Conservation (phyloP, 2,797 vertebrate genomes). For the Acipenser ruthenus region DNA sequence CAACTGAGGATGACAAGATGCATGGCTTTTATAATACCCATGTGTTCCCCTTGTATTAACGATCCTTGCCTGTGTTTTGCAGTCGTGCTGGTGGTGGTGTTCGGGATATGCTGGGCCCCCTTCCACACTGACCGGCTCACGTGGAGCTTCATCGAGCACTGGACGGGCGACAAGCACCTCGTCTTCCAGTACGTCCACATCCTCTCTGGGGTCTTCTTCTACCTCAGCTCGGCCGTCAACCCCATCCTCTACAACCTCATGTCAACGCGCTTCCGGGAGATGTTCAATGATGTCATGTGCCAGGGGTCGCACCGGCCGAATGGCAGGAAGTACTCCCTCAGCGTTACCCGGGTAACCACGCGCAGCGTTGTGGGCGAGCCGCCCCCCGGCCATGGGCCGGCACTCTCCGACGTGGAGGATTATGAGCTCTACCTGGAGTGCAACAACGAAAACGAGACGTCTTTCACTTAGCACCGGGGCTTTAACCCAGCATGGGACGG, state of each 20-base stretch:
- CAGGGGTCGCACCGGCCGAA: slow-evolving; percentile 18
- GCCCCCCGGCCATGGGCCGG: slow-evolving; percentile 37
- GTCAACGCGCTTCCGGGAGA: slow-evolving; percentile 87
- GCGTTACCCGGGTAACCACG: slow-evolving; percentile 62
- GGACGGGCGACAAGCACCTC: slow-evolving; percentile 56
- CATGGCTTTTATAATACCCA: too few relatives aligned
- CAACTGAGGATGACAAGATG: too few relatives aligned
- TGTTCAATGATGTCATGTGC: slow-evolving; percentile 85
- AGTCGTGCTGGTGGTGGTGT: slow-evolving; percentile 86
- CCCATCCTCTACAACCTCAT: slow-evolving; percentile 90
- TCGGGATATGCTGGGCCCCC: slow-evolving; percentile 89
- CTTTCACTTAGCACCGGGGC: slow-evolving; percentile 26
- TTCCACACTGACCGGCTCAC: slow-evolving; percentile 86
- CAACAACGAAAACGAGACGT: slow-evolving; percentile 43
- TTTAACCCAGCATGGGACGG: not conserved
- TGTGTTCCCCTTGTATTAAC: too few relatives aligned
- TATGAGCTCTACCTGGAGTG: slow-evolving; percentile 30
- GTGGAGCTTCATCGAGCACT: slow-evolving; percentile 78
- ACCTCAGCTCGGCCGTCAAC: slow-evolving; percentile 82
- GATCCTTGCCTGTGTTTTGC: slow-evolving; percentile 6
- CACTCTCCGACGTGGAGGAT: slow-evolving; percentile 36
- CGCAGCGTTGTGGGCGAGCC: slow-evolving; percentile 71
- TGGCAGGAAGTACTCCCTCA: slow-evolving; percentile 55
- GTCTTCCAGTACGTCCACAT: slow-evolving; percentile 77
- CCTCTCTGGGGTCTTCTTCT: slow-evolving; percentile 84